These are phyloP conservation scores for Mesorhabditis belari DNA, from an alignment of 2,888 invertebrate species.

Conservation along the genomic window DNA sequence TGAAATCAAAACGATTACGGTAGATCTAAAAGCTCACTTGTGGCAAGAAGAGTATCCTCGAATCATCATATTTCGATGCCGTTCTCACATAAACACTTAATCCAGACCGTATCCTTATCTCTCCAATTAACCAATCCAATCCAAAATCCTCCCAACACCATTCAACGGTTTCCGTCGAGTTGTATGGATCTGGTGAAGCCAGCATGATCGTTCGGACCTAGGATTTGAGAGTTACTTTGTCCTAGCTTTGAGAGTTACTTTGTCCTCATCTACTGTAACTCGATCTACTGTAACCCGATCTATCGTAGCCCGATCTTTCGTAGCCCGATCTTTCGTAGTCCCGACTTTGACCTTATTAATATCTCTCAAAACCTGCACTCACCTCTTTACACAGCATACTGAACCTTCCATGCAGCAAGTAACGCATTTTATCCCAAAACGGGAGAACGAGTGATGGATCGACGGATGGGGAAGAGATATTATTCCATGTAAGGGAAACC, in stretches of 20 bases:
- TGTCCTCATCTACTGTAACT: neutral
- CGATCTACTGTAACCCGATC: neutral
- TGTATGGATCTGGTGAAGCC: slow-evolving; percentile 93
- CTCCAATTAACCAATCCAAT: slow-evolving; percentile 89
- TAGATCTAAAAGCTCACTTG: slow-evolving; percentile 66
- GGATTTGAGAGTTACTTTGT: neutral
- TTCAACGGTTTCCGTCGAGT: slow-evolving; percentile 98
- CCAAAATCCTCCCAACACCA: slow-evolving; percentile 86
- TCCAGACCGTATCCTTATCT: slow-evolving; percentile 70
- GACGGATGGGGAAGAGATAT: slow-evolving; percentile 63
- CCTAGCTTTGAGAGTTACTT: neutral
- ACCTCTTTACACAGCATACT: slow-evolving; percentile 75
- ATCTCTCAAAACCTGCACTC: neutral
- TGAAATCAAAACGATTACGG: neutral
- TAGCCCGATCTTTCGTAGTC: neutral
- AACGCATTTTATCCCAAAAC: slow-evolving; percentile 87
- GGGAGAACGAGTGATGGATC: slow-evolving; percentile 88
- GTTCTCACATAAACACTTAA: slow-evolving; percentile 89
- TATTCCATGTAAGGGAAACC: slow-evolving; percentile 50
- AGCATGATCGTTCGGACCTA: slow-evolving; percentile 73
- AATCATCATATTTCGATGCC: slow-evolving; percentile 97
- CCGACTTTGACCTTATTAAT: neutral
- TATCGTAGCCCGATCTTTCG: neutral
- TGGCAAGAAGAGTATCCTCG: slow-evolving; percentile 82
- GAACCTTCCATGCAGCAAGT: slow-evolving; percentile 82